Evolutionary conservation across 2,797 vertebrate genomes (phyloP).

Genomic region (Phoxinus dragarum): DNA sequence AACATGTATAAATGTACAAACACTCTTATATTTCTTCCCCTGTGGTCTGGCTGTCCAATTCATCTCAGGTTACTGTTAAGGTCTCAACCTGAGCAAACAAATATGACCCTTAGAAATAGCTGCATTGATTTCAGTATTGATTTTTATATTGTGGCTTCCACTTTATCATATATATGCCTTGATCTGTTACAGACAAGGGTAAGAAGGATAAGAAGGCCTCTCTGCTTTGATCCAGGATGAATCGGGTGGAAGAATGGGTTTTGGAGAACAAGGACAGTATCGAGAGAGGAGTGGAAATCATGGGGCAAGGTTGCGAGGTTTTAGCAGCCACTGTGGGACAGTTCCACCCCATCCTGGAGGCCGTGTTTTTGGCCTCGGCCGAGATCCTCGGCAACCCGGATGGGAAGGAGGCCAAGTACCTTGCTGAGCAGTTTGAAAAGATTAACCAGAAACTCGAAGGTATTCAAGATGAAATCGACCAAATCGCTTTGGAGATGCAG

Average conservation of each 20-base stretch:
- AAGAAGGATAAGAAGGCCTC: slow-evolving; percentile 61
- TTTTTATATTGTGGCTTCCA: slow-evolving; percentile 60
- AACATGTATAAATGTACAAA: slow-evolving; percentile 47
- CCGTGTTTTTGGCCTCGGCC: slow-evolving; percentile 77
- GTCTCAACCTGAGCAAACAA: slow-evolving; percentile 60
- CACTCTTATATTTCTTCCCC: slow-evolving; percentile 26
- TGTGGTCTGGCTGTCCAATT: slow-evolving; percentile 44
- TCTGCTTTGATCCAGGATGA: slow-evolving; percentile 70
- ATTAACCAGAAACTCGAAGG: slow-evolving; percentile 79
- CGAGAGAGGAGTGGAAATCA: slow-evolving; percentile 82
- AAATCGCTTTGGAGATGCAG: slow-evolving; percentile 75
- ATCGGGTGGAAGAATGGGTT: slow-evolving; percentile 79
- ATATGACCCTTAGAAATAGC: slow-evolving; percentile 58
- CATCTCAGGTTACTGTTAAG: slow-evolving; percentile 55
- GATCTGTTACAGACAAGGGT: slow-evolving; percentile 74
- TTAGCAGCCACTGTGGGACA: slow-evolving; percentile 81
- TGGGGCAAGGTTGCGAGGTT: slow-evolving; percentile 80
- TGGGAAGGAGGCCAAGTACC: slow-evolving; percentile 77
- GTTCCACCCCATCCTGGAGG: slow-evolving; percentile 81
- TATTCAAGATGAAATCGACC: slow-evolving; percentile 75
- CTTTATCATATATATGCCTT: slow-evolving; percentile 70
- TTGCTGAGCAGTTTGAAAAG: slow-evolving; percentile 75
- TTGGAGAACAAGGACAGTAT: slow-evolving; percentile 80
- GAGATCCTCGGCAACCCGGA: slow-evolving; percentile 81
- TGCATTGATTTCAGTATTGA: slow-evolving; percentile 62